Percentiles rank a stretch among this genome's conserved stretches.
phyloP scores from a whole-genome alignment of 2,888 invertebrate species.

The Drosophila tanythrix region DNA sequence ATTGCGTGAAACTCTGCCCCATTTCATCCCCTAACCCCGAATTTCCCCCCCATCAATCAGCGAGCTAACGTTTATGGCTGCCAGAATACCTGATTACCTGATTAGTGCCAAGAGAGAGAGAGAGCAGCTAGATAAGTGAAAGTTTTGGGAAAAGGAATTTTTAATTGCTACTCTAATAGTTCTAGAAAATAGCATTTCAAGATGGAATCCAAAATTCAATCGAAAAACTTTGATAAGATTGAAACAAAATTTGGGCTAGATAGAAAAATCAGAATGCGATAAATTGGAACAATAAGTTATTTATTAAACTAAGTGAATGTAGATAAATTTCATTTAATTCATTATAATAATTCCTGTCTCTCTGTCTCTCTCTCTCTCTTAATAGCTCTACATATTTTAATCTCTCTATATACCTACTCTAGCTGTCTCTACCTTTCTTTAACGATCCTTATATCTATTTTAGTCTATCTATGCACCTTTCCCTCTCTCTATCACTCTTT shows the following conservation, averaged over 20 bases:
- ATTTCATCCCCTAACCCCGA: background rate
- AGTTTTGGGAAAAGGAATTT: background rate
- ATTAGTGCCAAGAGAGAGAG: background rate
- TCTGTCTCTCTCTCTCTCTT: no score
- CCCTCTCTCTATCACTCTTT: background rate
- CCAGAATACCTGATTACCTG: constrained; percentile 22
- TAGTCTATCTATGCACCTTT: background rate
- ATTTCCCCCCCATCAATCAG: constrained; percentile 1
- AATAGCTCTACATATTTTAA: no score
- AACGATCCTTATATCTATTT: background rate
- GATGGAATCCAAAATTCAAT: background rate
- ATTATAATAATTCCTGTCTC: no score
- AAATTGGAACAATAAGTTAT: background rate
- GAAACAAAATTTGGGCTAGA: background rate
- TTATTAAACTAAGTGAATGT: background rate
- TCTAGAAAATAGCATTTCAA: background rate
- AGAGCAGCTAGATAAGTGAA: background rate
- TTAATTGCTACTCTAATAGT: background rate
- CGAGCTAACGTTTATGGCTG: constrained; percentile 29
- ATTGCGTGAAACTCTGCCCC: constrained; percentile 19
- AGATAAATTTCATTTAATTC: no score
- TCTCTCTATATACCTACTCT: no score
- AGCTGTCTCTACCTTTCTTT: background rate
- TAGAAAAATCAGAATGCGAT: background rate
- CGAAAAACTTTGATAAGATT: background rate